Base-by-base conservation (phyloP, 92 coral and sea anemone species). In the Bergia puertoricense region DNA sequence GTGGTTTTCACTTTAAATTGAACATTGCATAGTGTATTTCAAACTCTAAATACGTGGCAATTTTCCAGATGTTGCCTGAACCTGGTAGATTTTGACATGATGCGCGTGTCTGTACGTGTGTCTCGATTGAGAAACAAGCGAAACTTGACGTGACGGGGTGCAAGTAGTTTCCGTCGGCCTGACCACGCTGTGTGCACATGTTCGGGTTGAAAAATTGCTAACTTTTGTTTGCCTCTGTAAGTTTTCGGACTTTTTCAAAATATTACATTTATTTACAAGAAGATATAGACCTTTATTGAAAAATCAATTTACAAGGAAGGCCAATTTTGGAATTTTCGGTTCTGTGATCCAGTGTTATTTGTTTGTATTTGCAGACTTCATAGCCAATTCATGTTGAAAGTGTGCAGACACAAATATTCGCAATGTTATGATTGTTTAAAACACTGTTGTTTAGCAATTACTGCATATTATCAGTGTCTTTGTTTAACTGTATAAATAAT, bases 171-270 rank as follows among this genome's bases (percentile, higher is more conserved):
- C 59, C 86, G 86, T 41, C 15, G 62, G 3, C 45, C 87, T 36
- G 62, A 8, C 45, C 87, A 84, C 68, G 87, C 14, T 84, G 78
- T 84, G 62, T 84, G 66, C 87, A 84, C 87, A 84, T 84, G 79
- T 84, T 50, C 30, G 5, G 51, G 23, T 57, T 80, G 15, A 48
- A 48, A 48, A 22, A 16, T 14, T 62, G n/a, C 23, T 62, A 62
- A 20, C 6, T 14, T 54, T 18, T 3, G 14, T 18, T 62, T 16
- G 30, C 30, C 69, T 2, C 69, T 2, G 68, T 20, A 62, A 18
- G 6, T 62, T 66, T 14, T 73, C 77, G 9, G 42, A 37, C 37
- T n/a, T 20, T 79, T 50, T 11, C 18, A 62, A 57, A 57, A 1
- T 57, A 62, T 62, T 18, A 56, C 65, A 15, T 56, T 2, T 56